A percentile compares a stretch with the other conserved stretches of the same genome.
phyloP scores from a whole-genome alignment of 2,888 invertebrate species.

The Cyrtodaria siliqua region DNA sequence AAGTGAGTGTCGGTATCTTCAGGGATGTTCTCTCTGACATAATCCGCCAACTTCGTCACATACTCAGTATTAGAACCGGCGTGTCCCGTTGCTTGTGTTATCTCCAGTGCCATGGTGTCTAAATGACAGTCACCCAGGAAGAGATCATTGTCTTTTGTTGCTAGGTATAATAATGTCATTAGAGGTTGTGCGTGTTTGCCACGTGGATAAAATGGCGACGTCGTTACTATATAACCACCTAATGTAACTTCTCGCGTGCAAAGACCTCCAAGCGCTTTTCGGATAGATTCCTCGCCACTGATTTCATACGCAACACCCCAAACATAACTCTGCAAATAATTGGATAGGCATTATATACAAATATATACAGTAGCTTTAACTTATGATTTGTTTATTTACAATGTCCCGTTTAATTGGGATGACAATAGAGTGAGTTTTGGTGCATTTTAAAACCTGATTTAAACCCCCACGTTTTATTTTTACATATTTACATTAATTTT shows the following conservation, averaged over 20 bases:
- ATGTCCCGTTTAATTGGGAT: no score
- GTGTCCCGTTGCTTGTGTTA: slow-evolving; percentile 78
- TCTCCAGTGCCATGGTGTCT: slow-evolving; percentile 85
- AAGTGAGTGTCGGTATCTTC: slow-evolving; percentile 86
- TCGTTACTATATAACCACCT: slow-evolving; percentile 91
- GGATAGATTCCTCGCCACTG: slow-evolving; percentile 86
- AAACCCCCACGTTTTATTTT: no score
- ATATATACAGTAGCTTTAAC: no score
- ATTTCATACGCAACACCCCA: slow-evolving; percentile 95
- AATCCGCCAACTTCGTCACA: slow-evolving; percentile 86
- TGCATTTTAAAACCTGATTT: no score
- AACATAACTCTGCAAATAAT: slow-evolving; percentile 91
- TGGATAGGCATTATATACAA: no score
- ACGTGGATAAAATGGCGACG: slow-evolving; percentile 89
- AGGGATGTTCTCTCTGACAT: slow-evolving; percentile 85
- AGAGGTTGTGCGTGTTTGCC: slow-evolving; percentile 79
- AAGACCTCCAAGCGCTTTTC: slow-evolving; percentile 91
- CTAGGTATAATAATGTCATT: slow-evolving; percentile 86
- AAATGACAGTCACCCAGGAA: slow-evolving; percentile 85
- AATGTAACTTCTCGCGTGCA: slow-evolving; percentile 93
- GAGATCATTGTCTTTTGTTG: slow-evolving; percentile 82
- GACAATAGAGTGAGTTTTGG: no score
- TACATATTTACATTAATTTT: no score
- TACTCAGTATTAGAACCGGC: slow-evolving; percentile 87
- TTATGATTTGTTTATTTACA: no score